Evolutionary conservation across 53 echinoderm and acorn worm species (phyloP).

Genomic region (Hippasteria phrygiana): DNA sequence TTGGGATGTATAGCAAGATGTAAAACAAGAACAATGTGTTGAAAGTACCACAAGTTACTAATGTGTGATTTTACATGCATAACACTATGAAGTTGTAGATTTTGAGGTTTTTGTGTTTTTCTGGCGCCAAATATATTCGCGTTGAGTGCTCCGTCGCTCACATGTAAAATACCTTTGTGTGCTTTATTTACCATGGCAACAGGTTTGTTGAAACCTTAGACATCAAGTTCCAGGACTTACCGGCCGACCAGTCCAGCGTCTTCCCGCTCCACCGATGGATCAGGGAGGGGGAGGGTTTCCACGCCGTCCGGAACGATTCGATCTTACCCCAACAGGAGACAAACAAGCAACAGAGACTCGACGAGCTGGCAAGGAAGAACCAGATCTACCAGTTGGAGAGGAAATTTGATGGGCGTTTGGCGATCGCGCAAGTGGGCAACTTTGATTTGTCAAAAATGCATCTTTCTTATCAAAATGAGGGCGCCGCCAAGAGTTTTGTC

Average conservation of each 20-base stretch:
- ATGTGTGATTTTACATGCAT: too few species aligned
- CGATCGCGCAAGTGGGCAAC: conserved; percentile 31
- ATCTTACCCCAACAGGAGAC: conserved; percentile 78
- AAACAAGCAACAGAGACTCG: conserved; percentile 60
- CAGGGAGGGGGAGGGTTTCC: conserved; percentile 36
- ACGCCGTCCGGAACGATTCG: conserved; percentile 71
- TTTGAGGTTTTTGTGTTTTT: too few species aligned
- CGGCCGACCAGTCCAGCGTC: conserved; percentile 22
- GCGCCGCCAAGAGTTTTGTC: too few species aligned
- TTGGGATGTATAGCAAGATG: too few species aligned
- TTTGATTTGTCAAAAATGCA: not conserved
- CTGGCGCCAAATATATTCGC: too few species aligned
- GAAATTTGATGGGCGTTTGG: conserved; percentile 35
- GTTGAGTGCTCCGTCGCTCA: too few species aligned
- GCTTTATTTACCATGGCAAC: too few species aligned
- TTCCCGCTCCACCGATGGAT: conserved; percentile 95
- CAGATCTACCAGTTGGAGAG: conserved; percentile 68
- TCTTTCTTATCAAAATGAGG: not conserved
- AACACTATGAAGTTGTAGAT: too few species aligned
- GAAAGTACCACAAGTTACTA: too few species aligned
- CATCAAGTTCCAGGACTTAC: conserved; percentile 41
- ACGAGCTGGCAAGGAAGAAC: conserved; percentile 80
- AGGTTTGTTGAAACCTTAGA: conserved; percentile 53
- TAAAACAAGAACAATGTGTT: too few species aligned
- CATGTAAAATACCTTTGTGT: too few species aligned